phyloP scores from a whole-genome alignment of 2,113 vertebrate genomes.

The Calyptomena viridis region DNA sequence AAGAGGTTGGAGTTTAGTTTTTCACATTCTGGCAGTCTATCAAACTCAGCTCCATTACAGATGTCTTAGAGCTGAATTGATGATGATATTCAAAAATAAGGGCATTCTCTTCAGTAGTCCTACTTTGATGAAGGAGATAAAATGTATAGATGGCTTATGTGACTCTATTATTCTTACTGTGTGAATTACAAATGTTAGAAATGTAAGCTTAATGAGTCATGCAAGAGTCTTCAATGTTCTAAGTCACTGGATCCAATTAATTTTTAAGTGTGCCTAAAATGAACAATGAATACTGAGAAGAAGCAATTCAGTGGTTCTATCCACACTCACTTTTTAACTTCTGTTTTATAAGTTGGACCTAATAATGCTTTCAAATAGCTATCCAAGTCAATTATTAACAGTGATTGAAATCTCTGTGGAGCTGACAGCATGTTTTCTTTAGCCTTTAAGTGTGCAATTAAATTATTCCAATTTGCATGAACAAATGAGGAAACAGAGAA shows the following conservation, averaged over 20 bases:
- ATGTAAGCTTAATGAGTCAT: constrained; percentile 82
- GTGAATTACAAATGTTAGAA: constrained; percentile 68
- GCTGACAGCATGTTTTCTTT: background rate
- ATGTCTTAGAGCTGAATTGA: constrained; percentile 70
- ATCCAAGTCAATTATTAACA: constrained; percentile 16
- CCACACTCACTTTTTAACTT: background rate
- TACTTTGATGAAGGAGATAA: constrained; percentile 56
- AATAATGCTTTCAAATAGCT: constrained; percentile 51
- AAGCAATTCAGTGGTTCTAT: background rate
- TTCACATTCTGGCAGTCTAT: constrained; percentile 58
- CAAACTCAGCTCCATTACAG: constrained; percentile 70
- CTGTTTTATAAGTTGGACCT: background rate
- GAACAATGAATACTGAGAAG: constrained; percentile 30
- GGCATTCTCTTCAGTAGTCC: constrained; percentile 10
- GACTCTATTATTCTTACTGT: constrained; percentile 66
- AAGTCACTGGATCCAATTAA: constrained; percentile 70
- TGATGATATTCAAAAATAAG: constrained; percentile 53
- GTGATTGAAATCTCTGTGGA: background rate
- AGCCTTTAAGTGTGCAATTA: background rate
- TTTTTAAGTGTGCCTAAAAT: constrained; percentile 64
- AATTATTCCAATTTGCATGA: background rate
- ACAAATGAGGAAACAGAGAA: background rate
- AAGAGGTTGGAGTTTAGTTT: constrained; percentile 38
- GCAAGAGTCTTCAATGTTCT: constrained; percentile 63
- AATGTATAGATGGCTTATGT: constrained; percentile 58